These are phyloP conservation scores for Aricia agestis DNA, from an alignment of 1,140 invertebrate genomes.

Conservation along the genomic window DNA sequence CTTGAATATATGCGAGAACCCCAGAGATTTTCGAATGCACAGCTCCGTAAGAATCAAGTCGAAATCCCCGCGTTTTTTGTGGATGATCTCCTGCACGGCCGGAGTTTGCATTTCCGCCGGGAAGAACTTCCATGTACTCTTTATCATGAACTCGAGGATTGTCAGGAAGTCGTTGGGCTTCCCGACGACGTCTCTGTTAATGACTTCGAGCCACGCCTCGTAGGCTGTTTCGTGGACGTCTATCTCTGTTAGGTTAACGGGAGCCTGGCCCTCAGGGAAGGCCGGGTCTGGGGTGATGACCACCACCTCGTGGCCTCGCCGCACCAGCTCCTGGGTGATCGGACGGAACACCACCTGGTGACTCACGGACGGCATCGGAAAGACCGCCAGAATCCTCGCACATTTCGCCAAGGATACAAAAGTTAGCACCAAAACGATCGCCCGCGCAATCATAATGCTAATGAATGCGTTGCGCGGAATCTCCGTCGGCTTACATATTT, in stretches of 20 bases:
- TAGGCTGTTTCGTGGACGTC: slow-evolving; percentile 39
- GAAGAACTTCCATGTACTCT: slow-evolving; percentile 16
- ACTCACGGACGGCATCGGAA: slow-evolving; percentile 73
- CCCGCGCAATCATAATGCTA: neutral
- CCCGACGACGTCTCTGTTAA: slow-evolving; percentile 14
- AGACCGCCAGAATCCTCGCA: slow-evolving; percentile 69
- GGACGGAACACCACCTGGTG: slow-evolving; percentile 75
- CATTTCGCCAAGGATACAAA: neutral
- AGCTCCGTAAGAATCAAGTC: slow-evolving; percentile 40
- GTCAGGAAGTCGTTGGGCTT: slow-evolving; percentile 17
- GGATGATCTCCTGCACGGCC: slow-evolving; percentile 31
- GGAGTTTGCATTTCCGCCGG: slow-evolving; percentile 25
- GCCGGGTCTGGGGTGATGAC: slow-evolving; percentile 51
- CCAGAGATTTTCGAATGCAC: slow-evolving; percentile 21
- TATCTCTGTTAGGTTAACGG: slow-evolving; percentile 44
- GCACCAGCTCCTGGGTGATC: slow-evolving; percentile 59
- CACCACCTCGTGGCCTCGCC: slow-evolving; percentile 69
- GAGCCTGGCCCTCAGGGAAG: slow-evolving; percentile 34
- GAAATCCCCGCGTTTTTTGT: slow-evolving; percentile 27
- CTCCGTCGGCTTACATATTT: neutral
- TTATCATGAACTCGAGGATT: neutral
- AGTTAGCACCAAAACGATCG: neutral
- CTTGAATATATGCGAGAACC: slow-evolving; percentile 36
- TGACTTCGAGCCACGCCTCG: slow-evolving; percentile 12
- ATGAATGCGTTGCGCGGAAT: neutral